phyloP scores from a whole-genome alignment of 1,140 invertebrate genomes.

The Euura saliciscinereae region DNA sequence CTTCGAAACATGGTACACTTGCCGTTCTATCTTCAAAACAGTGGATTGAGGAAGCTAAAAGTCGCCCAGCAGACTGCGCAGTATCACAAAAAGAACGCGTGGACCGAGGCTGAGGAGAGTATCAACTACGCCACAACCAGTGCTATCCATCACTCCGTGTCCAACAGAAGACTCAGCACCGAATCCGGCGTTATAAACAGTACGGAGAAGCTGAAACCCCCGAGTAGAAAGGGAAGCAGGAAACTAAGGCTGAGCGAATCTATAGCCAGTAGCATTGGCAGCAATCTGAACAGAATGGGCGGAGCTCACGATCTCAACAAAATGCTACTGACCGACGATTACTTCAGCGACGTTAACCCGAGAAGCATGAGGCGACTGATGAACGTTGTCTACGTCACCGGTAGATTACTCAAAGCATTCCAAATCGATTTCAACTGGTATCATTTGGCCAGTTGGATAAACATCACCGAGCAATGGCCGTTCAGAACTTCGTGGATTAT shows the following conservation, averaged over 20 bases:
- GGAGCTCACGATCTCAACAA: constrained; percentile 78
- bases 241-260: constrained; percentile 84
- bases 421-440: constrained; percentile 99
- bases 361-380: constrained; percentile 94
- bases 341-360: constrained; percentile 97
- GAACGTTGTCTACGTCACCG: constrained; percentile 97
- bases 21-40: constrained; percentile 97
- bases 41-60: constrained; percentile 87
- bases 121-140: constrained; percentile 54
- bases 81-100: constrained; percentile 47
- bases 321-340: constrained; percentile 91
- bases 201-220: constrained; percentile 70
- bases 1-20: constrained; percentile 95
- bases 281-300: constrained; percentile 79
- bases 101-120: constrained; percentile 60
- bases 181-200: constrained; percentile 77
- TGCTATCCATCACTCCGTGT: constrained; percentile 64
- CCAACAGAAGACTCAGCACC: constrained; percentile 76
- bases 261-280: constrained; percentile 87
- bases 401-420: constrained; percentile 94
- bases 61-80: constrained; percentile 81
- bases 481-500: constrained; percentile 97
- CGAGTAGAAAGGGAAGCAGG: constrained; percentile 64
- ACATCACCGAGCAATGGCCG: constrained; percentile 99
- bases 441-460: constrained; percentile 95